Base-by-base conservation (phyloP, 1,140 invertebrate genomes). In the Pseudomyrmex flavicornis region DNA sequence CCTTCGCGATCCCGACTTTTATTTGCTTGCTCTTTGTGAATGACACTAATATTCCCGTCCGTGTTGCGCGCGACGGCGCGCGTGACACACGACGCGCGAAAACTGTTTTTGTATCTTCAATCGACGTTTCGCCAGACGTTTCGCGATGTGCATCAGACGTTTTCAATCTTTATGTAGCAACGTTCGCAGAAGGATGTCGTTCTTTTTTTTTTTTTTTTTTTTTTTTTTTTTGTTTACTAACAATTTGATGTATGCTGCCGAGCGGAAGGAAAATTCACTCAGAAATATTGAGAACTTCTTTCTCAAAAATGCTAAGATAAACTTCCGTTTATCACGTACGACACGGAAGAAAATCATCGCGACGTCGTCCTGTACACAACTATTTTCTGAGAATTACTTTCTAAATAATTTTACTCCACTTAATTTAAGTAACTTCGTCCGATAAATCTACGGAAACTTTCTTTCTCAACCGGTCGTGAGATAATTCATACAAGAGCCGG, bases 401-500 rank as follows among this genome's bases (percentile, higher is more conserved):
- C 20, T 26, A 44, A 72, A 44, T 59, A n/a, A 4, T 61, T 80
- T 50, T 50, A 80, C 59, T 70, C 44, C 76, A 80, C 61, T 80
- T 70, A 69, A 58, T 69, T 58, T 50, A 80, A 61, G n/a, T 59
- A 17, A 79, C 76, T 72, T 72, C 9, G 56, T 4, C 12, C 44
- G n/a, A 58, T 72, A 70, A 80, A 80, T 80, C 72, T 48, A 22
- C 44, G 76, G 26, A 48, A 80, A 72, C 46, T 68, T 35, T 70
- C 20, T 50, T 13, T 20, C 44, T 70, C 70, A 80, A 35, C 35
- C 12, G 44, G 22, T 15, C 46, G 35, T 3, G 15, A 48, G 54
- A 20, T 72, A 80, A 80, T 72, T 80, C 66, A 80, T 80, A 80
- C 66, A 59, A 35, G 66, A 70, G 22, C 66, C 7, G 56, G 72